Conservation (phyloP, 2,888 invertebrate species). For the Toxonevra muliebris region DNA sequence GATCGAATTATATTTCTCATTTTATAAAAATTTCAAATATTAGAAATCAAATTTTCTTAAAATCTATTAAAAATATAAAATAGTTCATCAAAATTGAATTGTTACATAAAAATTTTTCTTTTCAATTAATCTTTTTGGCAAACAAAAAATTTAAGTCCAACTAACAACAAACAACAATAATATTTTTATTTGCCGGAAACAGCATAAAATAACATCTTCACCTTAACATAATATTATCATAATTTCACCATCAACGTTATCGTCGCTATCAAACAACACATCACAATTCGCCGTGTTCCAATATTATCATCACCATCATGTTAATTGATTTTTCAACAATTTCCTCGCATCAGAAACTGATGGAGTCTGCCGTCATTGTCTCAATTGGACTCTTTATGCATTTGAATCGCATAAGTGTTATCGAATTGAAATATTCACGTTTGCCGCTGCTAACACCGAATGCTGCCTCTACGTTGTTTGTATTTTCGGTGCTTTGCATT, state of each 20-base stretch:
- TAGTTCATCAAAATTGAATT: slow-evolving; percentile 37
- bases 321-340: slow-evolving; percentile 13
- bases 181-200: neutral
- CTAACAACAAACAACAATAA: neutral
- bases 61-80: slow-evolving; percentile 32
- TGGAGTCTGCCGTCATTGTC: slow-evolving; percentile 42
- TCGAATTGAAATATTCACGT: slow-evolving; percentile 45
- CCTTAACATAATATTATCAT: too few species aligned
- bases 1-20: neutral
- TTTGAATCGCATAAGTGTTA: slow-evolving; percentile 43
- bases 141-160: slow-evolving; percentile 28
- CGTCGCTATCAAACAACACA: neutral
- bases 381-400: slow-evolving; percentile 46
- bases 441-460: slow-evolving; percentile 47
- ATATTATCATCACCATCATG: slow-evolving; percentile 6
- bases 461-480: slow-evolving; percentile 48
- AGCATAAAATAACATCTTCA: neutral
- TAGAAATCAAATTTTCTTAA: slow-evolving; percentile 18
- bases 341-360: slow-evolving; percentile 19
- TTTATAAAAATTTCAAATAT: slow-evolving; percentile 19
- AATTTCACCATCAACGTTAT: neutral
- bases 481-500: slow-evolving; percentile 46
- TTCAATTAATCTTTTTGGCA: slow-evolving; percentile 30
- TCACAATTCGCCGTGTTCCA: neutral
- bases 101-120: slow-evolving; percentile 33